phyloP scores from a whole-genome alignment of 2,797 vertebrate species.

The Fistularia tabacaria region DNA sequence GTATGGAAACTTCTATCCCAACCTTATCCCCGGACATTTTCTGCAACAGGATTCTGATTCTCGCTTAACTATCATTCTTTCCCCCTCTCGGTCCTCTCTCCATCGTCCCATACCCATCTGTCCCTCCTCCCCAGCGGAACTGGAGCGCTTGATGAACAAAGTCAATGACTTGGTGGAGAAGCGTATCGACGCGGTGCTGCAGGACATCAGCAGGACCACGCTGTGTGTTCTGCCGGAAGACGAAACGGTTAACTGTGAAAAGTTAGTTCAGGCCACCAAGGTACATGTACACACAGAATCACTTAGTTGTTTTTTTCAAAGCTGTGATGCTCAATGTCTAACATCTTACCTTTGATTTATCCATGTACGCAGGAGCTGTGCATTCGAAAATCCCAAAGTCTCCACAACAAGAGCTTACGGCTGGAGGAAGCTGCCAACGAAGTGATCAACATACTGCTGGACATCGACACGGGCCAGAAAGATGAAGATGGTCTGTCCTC shows the following conservation, averaged over 20 bases:
- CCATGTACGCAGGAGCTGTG: conserved; percentile 82
- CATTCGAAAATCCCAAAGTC: conserved; percentile 77
- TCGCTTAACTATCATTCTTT: neutral
- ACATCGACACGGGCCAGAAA: conserved; percentile 68
- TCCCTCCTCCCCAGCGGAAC: conserved; percentile 64
- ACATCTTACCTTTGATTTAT: neutral
- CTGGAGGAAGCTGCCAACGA: conserved; percentile 92
- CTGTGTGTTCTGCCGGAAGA: conserved; percentile 85
- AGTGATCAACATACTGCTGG: conserved; percentile 88
- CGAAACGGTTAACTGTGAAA: conserved; percentile 82
- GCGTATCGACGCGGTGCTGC: conserved; percentile 83
- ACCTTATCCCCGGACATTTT: no score
- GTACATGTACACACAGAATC: conserved; percentile 58
- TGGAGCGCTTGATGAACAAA: conserved; percentile 85
- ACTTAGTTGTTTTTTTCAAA: no score
- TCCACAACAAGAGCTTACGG: conserved; percentile 86
- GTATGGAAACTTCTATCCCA: no score
- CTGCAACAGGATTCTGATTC: neutral
- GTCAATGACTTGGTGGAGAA: conserved; percentile 88
- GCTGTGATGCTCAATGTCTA: neutral
- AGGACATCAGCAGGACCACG: conserved; percentile 79
- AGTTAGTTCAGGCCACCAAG: conserved; percentile 87
- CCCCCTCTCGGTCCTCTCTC: no score
- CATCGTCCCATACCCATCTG: neutral
- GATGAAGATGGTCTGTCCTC: conserved; percentile 71